phyloP scores from a whole-genome alignment of 2,888 invertebrate genomes.

The Eupithecia subumbrata region DNA sequence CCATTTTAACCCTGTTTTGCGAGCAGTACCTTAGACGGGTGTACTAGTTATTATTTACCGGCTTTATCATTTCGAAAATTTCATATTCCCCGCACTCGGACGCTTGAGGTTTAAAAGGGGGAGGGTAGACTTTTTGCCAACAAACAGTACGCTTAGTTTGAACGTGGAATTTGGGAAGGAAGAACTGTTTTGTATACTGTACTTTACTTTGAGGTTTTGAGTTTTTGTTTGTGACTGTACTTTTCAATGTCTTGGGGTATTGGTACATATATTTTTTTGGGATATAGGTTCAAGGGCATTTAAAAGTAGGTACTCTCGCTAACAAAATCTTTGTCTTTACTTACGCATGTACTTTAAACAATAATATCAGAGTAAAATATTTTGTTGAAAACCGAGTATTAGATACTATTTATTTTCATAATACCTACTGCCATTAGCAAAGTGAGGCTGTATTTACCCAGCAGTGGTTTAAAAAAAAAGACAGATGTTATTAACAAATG shows the following conservation, averaged over 20 bases:
- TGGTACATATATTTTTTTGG: too few relatives aligned
- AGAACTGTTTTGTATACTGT: slow-evolving; percentile 26
- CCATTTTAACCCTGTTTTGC: slow-evolving; percentile 52
- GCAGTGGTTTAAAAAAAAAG: too few relatives aligned
- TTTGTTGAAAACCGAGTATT: too few relatives aligned
- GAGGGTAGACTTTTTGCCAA: slow-evolving; percentile 76
- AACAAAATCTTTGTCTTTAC: not conserved
- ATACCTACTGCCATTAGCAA: too few relatives aligned
- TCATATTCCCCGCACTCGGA: slow-evolving; percentile 84
- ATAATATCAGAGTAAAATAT: too few relatives aligned
- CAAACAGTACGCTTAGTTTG: slow-evolving; percentile 75
- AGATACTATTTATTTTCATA: too few relatives aligned
- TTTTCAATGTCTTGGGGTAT: not conserved
- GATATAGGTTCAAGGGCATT: not conserved
- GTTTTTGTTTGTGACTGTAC: not conserved
- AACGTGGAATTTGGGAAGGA: slow-evolving; percentile 37
- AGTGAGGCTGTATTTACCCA: too few relatives aligned
- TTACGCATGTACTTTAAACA: too few relatives aligned
- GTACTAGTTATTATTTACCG: slow-evolving; percentile 83
- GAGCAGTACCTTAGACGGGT: slow-evolving; percentile 69
- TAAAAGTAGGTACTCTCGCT: not conserved
- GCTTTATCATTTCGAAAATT: slow-evolving; percentile 85
- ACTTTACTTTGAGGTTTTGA: not conserved
- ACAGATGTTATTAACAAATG: too few relatives aligned
- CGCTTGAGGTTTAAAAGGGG: slow-evolving; percentile 83